Evolutionary conservation across 2,113 vertebrate genomes (phyloP).

Genomic region (Oceanodroma tethys): DNA sequence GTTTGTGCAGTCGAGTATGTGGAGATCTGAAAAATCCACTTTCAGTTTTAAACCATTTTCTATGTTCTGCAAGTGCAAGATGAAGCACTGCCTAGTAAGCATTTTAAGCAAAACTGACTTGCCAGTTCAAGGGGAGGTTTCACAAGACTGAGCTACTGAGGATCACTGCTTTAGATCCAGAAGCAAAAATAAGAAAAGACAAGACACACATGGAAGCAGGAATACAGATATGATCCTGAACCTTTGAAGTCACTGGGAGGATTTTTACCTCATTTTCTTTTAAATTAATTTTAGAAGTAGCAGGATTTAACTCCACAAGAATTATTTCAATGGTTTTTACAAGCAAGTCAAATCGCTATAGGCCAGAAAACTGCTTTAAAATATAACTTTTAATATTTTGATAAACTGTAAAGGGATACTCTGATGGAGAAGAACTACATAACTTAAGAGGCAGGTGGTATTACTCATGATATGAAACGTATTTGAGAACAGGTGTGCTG

Average conservation of each 20-base stretch:
- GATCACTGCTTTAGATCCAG: background rate
- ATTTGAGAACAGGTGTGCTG: background rate
- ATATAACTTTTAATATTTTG: background rate
- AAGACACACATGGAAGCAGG: background rate
- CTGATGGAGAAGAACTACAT: background rate
- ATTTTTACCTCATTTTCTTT: background rate
- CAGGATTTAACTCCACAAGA: background rate
- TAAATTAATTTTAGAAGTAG: background rate
- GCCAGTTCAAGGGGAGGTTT: background rate
- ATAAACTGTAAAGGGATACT: background rate
- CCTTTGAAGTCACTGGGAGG: background rate
- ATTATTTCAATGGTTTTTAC: background rate
- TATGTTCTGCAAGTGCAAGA: background rate
- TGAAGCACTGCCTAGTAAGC: background rate
- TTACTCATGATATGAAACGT: background rate
- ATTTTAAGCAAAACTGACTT: conserved; percentile 1
- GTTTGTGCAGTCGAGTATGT: background rate
- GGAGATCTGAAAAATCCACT: background rate
- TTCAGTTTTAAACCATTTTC: background rate
- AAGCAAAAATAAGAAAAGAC: background rate
- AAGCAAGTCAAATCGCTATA: background rate
- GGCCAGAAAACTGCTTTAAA: background rate
- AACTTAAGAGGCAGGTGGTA: background rate
- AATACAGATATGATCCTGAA: background rate
- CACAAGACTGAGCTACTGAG: background rate